A percentile compares a stretch with the other conserved stretches of the same genome.
Evolutionary conservation across 2,888 invertebrate species (phyloP).

Genomic region (Ptychoptera albimana): DNA sequence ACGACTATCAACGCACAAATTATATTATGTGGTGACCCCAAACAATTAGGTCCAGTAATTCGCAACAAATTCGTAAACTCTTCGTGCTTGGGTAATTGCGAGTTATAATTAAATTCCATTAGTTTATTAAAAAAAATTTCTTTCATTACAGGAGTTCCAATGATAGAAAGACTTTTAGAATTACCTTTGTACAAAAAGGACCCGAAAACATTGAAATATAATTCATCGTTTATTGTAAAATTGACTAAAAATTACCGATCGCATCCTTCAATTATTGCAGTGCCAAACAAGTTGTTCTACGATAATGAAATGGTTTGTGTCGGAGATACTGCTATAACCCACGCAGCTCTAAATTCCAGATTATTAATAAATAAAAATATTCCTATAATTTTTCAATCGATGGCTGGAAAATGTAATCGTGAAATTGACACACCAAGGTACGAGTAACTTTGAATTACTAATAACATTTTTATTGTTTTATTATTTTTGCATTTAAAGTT

Average conservation of each 20-base stretch:
- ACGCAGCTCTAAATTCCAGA: neutral
- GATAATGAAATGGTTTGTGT: neutral
- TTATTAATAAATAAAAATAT: slow-evolving; percentile 1
- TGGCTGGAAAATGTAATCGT: neutral
- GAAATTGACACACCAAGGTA: neutral
- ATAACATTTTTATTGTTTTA: too few relatives aligned
- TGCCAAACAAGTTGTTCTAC: neutral
- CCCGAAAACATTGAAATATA: neutral
- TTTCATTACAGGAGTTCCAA: neutral
- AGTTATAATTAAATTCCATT: too few relatives aligned
- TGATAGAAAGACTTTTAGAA: neutral
- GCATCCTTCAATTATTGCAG: neutral
- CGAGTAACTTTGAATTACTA: too few relatives aligned
- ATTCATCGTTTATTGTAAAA: neutral
- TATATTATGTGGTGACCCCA: slow-evolving; percentile 1
- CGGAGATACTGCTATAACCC: neutral
- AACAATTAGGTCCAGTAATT: neutral
- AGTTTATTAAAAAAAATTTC: too few relatives aligned
- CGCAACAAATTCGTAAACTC: too few relatives aligned
- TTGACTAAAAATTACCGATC: slow-evolving; percentile 2
- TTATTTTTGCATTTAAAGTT: neutral
- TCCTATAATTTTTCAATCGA: slow-evolving; percentile 2
- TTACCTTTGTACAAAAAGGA: neutral
- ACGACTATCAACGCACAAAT: neutral
- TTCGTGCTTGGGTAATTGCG: too few relatives aligned